Evolutionary conservation across 2,797 vertebrate species (phyloP).

Genomic region (Eulemur coronatus): DNA sequence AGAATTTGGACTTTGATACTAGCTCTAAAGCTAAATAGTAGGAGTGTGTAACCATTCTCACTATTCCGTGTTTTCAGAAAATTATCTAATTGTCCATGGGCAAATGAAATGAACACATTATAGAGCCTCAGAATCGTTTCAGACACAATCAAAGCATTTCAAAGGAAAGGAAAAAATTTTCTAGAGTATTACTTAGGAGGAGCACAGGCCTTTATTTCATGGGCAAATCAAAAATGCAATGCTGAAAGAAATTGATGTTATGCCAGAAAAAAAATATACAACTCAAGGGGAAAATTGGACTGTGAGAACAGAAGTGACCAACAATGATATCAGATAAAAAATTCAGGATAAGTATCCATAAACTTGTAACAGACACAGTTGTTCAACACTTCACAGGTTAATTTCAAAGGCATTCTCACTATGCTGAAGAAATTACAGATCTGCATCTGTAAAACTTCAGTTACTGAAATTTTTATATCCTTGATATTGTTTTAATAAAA

Average conservation of each 20-base stretch:
- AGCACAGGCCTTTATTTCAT: conserved; percentile 62
- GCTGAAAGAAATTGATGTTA: conserved; percentile 58
- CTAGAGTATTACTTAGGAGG: background rate
- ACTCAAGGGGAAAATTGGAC: background rate
- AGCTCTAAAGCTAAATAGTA: conserved; percentile 31
- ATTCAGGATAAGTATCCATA: conserved; percentile 20
- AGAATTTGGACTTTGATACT: conserved; percentile 24
- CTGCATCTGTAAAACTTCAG: background rate
- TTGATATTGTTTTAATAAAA: conserved; percentile 55
- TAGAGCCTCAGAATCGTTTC: conserved; percentile 10
- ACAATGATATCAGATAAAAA: conserved; percentile 27
- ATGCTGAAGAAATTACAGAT: background rate
- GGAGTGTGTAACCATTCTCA: background rate
- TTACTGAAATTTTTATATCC: conserved; percentile 35
- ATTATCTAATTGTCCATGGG: background rate
- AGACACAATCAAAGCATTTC: conserved; percentile 51
- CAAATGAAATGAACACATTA: conserved; percentile 26
- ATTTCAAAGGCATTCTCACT: conserved; percentile 18
- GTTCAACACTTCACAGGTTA: background rate
- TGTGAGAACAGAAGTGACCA: conserved; percentile 40
- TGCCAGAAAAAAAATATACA: conserved; percentile 21
- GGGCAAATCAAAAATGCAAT: conserved; percentile 58
- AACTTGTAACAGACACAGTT: conserved; percentile 31
- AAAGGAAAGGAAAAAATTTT: conserved; percentile 22
- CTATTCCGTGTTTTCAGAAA: conserved; percentile 37